Conservation (phyloP, 2,888 invertebrate genomes). For the Cyclophora albipunctata region DNA sequence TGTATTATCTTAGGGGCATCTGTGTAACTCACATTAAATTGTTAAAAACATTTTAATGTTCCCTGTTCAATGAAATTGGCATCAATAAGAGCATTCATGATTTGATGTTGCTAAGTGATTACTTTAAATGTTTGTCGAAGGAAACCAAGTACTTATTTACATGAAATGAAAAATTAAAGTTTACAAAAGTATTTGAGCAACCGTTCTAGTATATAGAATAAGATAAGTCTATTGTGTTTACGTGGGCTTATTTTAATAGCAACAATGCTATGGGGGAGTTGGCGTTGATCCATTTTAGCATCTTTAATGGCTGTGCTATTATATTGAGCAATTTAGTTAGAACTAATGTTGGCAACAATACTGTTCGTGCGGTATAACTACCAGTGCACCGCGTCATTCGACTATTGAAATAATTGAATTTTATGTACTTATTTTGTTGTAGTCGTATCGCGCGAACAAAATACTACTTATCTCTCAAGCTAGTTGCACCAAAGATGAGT, state of each 20-base stretch:
- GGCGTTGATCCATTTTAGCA: constrained; percentile 46
- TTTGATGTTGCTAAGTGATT: not conserved
- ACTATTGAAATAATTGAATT: too few relatives aligned
- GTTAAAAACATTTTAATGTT: not conserved
- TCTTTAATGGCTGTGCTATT: constrained; percentile 61
- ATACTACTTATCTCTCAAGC: constrained; percentile 24
- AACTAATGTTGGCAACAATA: constrained; percentile 24
- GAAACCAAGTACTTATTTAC: constrained; percentile 31
- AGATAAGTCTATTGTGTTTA: constrained; percentile 27
- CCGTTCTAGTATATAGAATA: constrained; percentile 33
- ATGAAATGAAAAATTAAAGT: constrained; percentile 34
- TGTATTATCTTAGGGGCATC: not conserved
- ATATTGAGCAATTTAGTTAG: constrained; percentile 33
- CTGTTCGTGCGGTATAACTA: not conserved
- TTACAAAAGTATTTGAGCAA: constrained; percentile 51
- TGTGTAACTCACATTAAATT: not conserved
- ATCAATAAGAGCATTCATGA: not conserved
- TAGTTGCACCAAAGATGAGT: constrained; percentile 30
- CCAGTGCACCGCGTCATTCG: too few relatives aligned
- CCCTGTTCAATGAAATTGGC: not conserved
- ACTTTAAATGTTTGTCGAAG: constrained; percentile 24
- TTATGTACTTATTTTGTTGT: too few relatives aligned
- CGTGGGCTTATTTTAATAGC: constrained; percentile 16
- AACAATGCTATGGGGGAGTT: constrained; percentile 28
- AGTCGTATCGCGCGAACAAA: constrained; percentile 15